phyloP scores from a whole-genome alignment of 2,113 vertebrate species.

The Sus scrofa region T2T-Sscrofa CM000820.6:123428001-123428500 shows the following conservation, averaged over 20 bases:
- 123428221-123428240: no score
- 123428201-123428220: no score
- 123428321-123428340: no score
- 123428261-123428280: no score
- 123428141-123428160: not conserved
- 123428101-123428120: not conserved
- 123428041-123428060: not conserved
- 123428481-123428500: not conserved
- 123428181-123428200: no score
- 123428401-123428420: not conserved
- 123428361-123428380: not conserved
- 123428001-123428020: not conserved
- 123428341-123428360: no score
- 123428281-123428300: no score
- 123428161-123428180: no score
- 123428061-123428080: not conserved
- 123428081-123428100: not conserved
- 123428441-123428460: not conserved
- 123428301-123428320: no score
- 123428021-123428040: not conserved
- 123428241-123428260: no score
- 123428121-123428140: not conserved
- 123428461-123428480: not conserved
- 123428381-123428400: not conserved
- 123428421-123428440: not conserved